Percentiles rank a stretch among this genome's conserved stretches.
Conservation (phyloP, 2,113 vertebrate species). For the Melanerpes formicivorus region DNA sequence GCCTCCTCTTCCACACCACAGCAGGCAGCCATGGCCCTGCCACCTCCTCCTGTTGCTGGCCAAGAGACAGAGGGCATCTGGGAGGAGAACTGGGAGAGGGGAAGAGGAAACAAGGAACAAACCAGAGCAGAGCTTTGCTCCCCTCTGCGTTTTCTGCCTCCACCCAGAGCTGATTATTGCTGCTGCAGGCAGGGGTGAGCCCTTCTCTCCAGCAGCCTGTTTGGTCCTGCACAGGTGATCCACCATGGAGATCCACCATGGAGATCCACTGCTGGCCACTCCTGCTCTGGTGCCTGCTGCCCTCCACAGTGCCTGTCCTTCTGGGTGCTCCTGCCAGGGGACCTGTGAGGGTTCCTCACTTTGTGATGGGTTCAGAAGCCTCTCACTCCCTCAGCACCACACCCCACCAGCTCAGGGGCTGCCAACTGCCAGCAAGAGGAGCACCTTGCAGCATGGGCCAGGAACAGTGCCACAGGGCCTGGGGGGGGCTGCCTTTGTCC, state of each 20-base stretch:
- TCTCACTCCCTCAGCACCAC: background rate
- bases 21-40: background rate
- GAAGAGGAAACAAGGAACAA: background rate
- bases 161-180: background rate
- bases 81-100: background rate
- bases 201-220: background rate
- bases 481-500: background rate
- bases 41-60: background rate
- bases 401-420: background rate
- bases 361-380: background rate
- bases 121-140: background rate
- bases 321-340: background rate
- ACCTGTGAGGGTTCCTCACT: background rate
- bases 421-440: rapidly evolving
- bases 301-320: background rate
- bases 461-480: background rate
- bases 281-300: rapidly evolving
- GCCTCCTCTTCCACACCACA: background rate
- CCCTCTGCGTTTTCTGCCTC: background rate
- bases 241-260: background rate
- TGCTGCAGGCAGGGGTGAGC: background rate
- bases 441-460: background rate
- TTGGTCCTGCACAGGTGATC: background rate
- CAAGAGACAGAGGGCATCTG: background rate
- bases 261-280: background rate